These are phyloP conservation scores for Liopterus haemorrhoidalis DNA, from an alignment of 2,888 invertebrate species.

Conservation along the genomic window DNA sequence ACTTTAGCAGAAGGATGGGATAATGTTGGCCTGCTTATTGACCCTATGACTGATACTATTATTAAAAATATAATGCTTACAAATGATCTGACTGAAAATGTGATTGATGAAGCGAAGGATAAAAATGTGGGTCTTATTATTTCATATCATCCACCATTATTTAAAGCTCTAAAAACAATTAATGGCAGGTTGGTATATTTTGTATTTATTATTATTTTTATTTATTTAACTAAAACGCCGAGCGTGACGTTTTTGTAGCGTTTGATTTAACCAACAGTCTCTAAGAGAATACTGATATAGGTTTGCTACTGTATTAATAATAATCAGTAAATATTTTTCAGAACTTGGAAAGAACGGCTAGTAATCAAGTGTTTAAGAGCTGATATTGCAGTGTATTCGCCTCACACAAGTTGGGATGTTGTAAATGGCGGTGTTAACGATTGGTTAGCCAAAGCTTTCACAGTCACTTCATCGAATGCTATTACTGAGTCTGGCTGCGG, in stretches of 20 bases:
- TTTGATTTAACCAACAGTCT: too few relatives aligned
- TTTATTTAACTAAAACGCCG: too few relatives aligned
- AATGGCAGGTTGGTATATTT: slow-evolving; percentile 59
- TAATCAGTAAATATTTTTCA: slow-evolving; percentile 36
- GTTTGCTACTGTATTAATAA: slow-evolving; percentile 6
- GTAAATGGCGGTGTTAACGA: slow-evolving; percentile 83
- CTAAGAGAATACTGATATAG: neutral
- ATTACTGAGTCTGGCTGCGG: slow-evolving; percentile 51
- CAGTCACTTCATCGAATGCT: slow-evolving; percentile 43
- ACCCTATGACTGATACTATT: slow-evolving; percentile 55
- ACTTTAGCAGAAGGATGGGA: slow-evolving; percentile 83
- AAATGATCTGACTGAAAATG: slow-evolving; percentile 86
- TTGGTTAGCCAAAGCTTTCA: slow-evolving; percentile 76
- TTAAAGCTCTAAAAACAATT: slow-evolving; percentile 73
- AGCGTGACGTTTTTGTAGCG: too few relatives aligned
- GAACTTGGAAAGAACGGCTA: slow-evolving; percentile 75
- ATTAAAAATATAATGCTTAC: slow-evolving; percentile 72
- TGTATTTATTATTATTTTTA: slow-evolving; percentile 7
- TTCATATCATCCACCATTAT: slow-evolving; percentile 95
- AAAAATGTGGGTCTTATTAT: slow-evolving; percentile 71
- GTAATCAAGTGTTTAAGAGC: slow-evolving; percentile 74
- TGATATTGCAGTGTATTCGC: slow-evolving; percentile 84
- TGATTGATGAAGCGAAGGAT: slow-evolving; percentile 72
- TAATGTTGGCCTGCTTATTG: slow-evolving; percentile 86
- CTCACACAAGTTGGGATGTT: slow-evolving; percentile 88